These are phyloP conservation scores for Phymanthus crucifer DNA, from an alignment of 92 coral and sea anemone genomes.

Conservation along the genomic window DNA sequence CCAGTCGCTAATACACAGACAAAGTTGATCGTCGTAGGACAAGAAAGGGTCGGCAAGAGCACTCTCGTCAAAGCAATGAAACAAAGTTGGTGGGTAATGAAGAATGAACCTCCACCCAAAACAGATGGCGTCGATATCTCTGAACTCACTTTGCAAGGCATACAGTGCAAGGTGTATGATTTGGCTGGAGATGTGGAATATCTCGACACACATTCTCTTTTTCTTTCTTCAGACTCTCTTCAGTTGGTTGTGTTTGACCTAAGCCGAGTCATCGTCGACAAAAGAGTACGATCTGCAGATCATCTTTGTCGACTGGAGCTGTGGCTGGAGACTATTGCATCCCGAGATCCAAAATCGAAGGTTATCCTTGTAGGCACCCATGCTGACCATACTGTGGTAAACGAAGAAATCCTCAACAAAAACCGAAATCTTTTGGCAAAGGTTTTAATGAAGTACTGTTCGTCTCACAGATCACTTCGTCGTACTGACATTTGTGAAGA, in stretches of 20 bases:
- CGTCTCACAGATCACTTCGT: not conserved
- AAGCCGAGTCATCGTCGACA: slow-evolving; percentile 14
- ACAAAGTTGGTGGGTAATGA: not conserved
- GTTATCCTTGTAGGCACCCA: slow-evolving; percentile 34
- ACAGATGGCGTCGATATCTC: slow-evolving; percentile 36
- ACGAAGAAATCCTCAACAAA: not conserved
- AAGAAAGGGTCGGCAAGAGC: slow-evolving; percentile 47
- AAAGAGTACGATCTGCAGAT: slow-evolving; percentile 23
- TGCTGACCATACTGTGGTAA: slow-evolving; percentile 23
- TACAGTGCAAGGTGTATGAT: slow-evolving; percentile 24
- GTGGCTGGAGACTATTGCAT: slow-evolving; percentile 37
- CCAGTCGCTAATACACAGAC: slow-evolving; percentile 6
- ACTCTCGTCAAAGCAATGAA: slow-evolving; percentile 30
- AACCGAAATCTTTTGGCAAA: not conserved
- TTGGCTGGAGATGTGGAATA: slow-evolving; percentile 48
- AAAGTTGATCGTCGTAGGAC: slow-evolving; percentile 35
- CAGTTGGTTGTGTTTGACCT: slow-evolving; percentile 28
- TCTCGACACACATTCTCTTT: slow-evolving; percentile 38
- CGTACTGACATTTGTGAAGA: not conserved
- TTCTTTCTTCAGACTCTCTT: slow-evolving; percentile 24
- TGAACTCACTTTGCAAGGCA: not conserved
- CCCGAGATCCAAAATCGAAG: slow-evolving; percentile 10
- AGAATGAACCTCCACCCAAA: slow-evolving; percentile 15
- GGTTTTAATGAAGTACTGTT: slow-evolving; percentile 15
- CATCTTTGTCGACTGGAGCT: slow-evolving; percentile 36